phyloP scores from a whole-genome alignment of 2,888 invertebrate species.

The Ormyrus thymus region DNA sequence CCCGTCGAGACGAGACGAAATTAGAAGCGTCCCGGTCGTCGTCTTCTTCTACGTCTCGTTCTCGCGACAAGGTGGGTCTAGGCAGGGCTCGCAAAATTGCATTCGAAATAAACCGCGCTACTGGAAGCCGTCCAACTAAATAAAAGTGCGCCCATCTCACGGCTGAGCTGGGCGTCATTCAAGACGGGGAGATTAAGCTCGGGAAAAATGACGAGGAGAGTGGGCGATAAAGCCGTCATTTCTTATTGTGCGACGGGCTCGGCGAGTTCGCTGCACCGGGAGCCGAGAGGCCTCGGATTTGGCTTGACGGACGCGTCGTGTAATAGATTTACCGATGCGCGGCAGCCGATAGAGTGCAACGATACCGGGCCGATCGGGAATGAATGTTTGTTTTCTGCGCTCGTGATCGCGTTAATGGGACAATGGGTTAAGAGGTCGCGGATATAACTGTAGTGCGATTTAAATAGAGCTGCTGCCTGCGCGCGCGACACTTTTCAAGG shows the following conservation, averaged over 20 bases:
- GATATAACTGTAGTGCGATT: constrained; percentile 32
- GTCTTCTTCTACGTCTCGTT: not conserved
- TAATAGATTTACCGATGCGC: not conserved
- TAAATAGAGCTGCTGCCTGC: constrained; percentile 31
- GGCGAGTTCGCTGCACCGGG: constrained; percentile 2
- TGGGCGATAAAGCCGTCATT: constrained; percentile 22
- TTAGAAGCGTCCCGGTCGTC: constrained; percentile 26
- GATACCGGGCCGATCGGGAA: not conserved
- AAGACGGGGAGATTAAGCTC: constrained; percentile 1
- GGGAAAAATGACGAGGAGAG: not conserved
- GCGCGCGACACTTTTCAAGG: constrained; percentile 35
- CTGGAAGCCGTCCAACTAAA: constrained; percentile 65
- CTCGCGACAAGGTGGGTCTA: constrained; percentile 1
- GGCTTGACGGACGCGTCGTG: constrained; percentile 9
- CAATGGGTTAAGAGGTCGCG: constrained; percentile 48
- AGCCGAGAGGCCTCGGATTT: not conserved
- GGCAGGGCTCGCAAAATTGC: constrained; percentile 57
- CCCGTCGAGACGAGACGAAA: constrained; percentile 18
- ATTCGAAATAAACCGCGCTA: constrained; percentile 63
- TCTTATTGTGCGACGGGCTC: not conserved
- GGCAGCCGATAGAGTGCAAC: not conserved
- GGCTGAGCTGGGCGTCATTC: not conserved
- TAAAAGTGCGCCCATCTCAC: constrained; percentile 26
- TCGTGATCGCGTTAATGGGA: constrained; percentile 41
- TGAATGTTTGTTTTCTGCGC: not conserved